Conservation (phyloP, 2,113 vertebrate genomes). For the Eptesicus fuscus region DNA sequence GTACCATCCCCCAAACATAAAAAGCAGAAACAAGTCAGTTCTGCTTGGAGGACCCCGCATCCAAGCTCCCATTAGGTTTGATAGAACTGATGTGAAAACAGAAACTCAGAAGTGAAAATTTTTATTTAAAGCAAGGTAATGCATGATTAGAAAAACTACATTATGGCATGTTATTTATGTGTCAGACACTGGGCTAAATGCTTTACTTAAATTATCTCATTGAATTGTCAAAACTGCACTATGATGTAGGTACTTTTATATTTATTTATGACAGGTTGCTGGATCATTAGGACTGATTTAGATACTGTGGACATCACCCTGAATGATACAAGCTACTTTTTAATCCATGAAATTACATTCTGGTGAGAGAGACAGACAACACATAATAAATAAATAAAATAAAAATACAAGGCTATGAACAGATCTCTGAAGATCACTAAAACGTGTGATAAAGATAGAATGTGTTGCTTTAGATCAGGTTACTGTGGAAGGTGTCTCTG, state of each 20-base stretch:
- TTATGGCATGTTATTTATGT: neutral
- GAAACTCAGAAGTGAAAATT: neutral
- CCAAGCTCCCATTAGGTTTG: neutral
- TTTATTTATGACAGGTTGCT: neutral
- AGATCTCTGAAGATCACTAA: neutral
- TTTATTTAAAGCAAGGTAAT: constrained; percentile 11
- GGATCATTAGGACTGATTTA: neutral
- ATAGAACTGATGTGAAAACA: neutral
- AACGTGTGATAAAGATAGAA: neutral
- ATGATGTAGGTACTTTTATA: neutral
- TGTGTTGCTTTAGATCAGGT: neutral
- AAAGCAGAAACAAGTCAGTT: neutral
- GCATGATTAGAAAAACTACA: neutral
- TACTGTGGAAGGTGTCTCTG: neutral
- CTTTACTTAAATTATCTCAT: neutral
- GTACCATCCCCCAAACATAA: neutral
- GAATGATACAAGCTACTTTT: neutral
- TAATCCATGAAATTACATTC: neutral
- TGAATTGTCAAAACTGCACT: neutral
- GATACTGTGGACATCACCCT: neutral
- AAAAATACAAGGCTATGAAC: neutral
- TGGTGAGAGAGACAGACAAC: neutral
- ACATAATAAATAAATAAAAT: neutral
- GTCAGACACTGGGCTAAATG: neutral
- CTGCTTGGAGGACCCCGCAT: neutral